These are phyloP conservation scores for Glaucopsyche alexis DNA, from an alignment of 2,888 invertebrate genomes.

Conservation along the genomic window DNA sequence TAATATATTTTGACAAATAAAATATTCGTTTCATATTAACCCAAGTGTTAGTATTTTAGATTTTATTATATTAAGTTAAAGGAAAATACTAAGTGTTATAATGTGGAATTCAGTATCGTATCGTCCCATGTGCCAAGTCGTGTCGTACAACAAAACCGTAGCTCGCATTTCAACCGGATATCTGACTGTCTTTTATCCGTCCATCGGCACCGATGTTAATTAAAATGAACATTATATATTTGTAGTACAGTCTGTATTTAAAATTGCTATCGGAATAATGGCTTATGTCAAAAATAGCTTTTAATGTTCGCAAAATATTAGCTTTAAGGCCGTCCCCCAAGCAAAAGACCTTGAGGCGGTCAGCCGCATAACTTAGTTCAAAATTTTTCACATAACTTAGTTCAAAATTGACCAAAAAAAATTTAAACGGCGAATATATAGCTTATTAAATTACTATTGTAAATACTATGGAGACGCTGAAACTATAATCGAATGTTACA, in stretches of 20 bases:
- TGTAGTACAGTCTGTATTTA: constrained; percentile 30
- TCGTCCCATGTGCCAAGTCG: constrained; percentile 32
- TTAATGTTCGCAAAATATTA: neutral
- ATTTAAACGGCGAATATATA: no score
- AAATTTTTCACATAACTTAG: no score
- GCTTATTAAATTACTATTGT: no score
- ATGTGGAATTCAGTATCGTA: neutral
- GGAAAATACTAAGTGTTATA: neutral
- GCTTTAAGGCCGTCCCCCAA: no score
- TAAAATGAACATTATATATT: constrained; percentile 62
- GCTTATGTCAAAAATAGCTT: neutral
- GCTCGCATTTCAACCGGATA: constrained; percentile 50
- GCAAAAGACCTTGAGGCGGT: no score
- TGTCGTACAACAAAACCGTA: constrained; percentile 42
- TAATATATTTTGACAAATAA: no score
- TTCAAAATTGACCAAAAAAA: no score
- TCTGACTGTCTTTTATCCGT: constrained; percentile 65
- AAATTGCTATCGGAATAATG: neutral
- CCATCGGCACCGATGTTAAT: constrained; percentile 62
- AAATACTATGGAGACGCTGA: no score
- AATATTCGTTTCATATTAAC: no score
- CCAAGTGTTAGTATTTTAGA: neutral
- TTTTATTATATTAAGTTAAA: no score
- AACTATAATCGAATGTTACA: no score
- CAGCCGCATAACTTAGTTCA: no score